A percentile compares a stretch with the other conserved stretches of the same genome.
phyloP scores from a whole-genome alignment of 2,113 vertebrate genomes.

The Harpagus bidentatus region DNA sequence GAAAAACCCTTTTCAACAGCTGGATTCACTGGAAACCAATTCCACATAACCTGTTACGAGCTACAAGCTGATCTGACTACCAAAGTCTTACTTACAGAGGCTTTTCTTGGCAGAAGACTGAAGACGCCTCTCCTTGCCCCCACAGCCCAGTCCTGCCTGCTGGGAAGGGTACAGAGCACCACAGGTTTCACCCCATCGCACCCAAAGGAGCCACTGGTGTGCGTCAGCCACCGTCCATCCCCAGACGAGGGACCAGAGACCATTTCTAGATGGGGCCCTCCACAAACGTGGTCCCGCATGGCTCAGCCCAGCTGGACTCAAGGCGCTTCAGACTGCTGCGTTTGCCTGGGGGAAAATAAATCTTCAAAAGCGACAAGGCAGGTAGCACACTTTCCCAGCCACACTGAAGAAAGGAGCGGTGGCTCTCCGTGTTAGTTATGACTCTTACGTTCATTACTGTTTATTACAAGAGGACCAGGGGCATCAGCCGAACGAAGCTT shows the following conservation, averaged over 20 bases:
- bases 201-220: not conserved
- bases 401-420: not conserved
- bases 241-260: not conserved
- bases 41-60: fast-evolving
- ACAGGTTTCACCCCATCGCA: fast-evolving
- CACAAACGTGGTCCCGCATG: fast-evolving
- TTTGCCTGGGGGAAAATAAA: not conserved
- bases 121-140: not conserved
- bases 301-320: not conserved
- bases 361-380: not conserved
- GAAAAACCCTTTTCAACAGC: not conserved
- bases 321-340: not conserved
- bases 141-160: not conserved
- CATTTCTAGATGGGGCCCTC: not conserved
- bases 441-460: not conserved
- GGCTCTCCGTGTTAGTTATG: fast-evolving
- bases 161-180: not conserved
- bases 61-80: not conserved
- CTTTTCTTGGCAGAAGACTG: not conserved
- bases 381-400: not conserved
- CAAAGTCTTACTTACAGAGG: not conserved
- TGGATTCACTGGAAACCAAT: not conserved
- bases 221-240: fast-evolving
- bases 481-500: not conserved
- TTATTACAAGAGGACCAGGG: not conserved